These are phyloP conservation scores for Neosilurus hyrtlii DNA, from an alignment of 2,797 vertebrate genomes.

Conservation along the genomic window DNA sequence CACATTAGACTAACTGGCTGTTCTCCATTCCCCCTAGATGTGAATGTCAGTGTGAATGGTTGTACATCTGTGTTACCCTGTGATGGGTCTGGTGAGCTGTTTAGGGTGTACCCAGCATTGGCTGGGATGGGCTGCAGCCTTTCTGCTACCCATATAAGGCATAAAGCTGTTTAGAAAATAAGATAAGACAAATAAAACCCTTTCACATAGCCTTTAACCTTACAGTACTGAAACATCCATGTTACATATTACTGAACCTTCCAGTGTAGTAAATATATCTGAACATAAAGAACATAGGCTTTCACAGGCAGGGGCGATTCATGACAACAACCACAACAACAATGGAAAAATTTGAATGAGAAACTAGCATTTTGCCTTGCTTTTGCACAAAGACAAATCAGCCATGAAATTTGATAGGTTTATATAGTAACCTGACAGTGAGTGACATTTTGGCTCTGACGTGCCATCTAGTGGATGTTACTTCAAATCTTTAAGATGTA, in stretches of 20 bases:
- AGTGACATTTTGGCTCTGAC: not conserved
- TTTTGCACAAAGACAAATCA: not conserved
- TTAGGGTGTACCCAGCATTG: too few relatives aligned
- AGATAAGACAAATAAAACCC: too few relatives aligned
- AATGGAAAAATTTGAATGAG: not conserved
- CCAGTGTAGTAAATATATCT: not conserved
- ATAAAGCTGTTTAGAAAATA: too few relatives aligned
- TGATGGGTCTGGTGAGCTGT: too few relatives aligned
- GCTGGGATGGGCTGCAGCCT: too few relatives aligned
- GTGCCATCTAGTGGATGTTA: constrained; percentile 12
- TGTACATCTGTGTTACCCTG: too few relatives aligned
- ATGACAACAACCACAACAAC: not conserved
- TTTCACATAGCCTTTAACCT: too few relatives aligned
- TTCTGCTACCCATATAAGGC: too few relatives aligned
- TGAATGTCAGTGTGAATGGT: too few relatives aligned
- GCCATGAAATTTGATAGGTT: not conserved
- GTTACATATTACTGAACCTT: not conserved
- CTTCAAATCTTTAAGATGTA: not conserved
- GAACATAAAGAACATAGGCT: not conserved
- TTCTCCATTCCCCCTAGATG: too few relatives aligned
- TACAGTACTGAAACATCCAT: too few relatives aligned
- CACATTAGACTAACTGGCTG: too few relatives aligned
- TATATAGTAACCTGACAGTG: not conserved
- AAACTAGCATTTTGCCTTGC: not conserved
- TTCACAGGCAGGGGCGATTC: not conserved